Evolutionary conservation across 2,797 vertebrate genomes (phyloP), one percentile per base, ranked within the genome.

Genomic region (Paguma larvata): DNA sequence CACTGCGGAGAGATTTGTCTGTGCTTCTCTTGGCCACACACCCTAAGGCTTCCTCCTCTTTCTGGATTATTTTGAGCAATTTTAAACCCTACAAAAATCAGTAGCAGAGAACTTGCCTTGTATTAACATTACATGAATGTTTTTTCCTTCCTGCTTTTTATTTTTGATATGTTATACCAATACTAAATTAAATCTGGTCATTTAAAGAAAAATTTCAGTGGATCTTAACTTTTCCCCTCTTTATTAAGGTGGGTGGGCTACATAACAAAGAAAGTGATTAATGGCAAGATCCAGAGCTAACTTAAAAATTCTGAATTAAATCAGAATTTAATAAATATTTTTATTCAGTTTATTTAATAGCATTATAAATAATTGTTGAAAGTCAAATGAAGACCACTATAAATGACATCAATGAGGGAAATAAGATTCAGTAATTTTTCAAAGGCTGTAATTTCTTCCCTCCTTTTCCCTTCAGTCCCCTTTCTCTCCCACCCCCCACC

Each of bases 391-490:
- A 97, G 85, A 94, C 56, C 13, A 23, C 65, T 63, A 65, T 97
- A 98, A 98, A 98, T 95, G 79, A 97, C 96, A 34, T 97, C 94
- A 97, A 92, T 59, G 56, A 97, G 86, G 82, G 90, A 98, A 98
- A 97, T 92, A 87, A 97, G 80, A 96, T 91, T 97, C 96, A 87
- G 89, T 96, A 95, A 97, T 97, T 97, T 97, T 89, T 98, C 83
- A 97, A 98, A 98, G 92, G 88, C 62, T 53, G 46, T 89, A 86
- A 96, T 96, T 95, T 92, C 85, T 91, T 96, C 97, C 94, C 89
- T 94, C 91, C 68, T 79, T 73, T 82, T 84, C 21, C n/a, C 82
- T 34, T 80, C 12, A n/a, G 21, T 46, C 87, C 53, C 78, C 38
- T 23, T 90, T 94, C 91, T 92, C 97, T 96, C 97, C 21, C 25